A percentile compares a stretch with the other conserved stretches of the same genome.
Evolutionary conservation across 2,113 vertebrate genomes (phyloP).

Genomic region (Gasterosteus nipponicus): DNA sequence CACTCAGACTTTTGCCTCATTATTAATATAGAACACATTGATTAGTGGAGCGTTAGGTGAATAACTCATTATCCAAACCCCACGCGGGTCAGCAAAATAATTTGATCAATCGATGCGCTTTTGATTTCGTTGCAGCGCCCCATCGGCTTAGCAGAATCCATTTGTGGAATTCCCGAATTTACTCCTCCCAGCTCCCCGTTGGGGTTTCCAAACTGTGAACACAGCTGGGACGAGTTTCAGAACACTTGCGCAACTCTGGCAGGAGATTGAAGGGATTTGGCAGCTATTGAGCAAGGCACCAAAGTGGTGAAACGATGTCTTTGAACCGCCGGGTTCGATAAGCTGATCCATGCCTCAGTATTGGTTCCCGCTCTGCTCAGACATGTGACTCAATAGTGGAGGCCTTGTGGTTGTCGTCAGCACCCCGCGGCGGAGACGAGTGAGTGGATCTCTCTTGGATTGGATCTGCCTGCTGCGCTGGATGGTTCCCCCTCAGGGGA

Average conservation of each 20-base stretch:
- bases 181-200: background rate
- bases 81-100: background rate
- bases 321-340: background rate
- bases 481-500: constrained; percentile 46
- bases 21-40: background rate
- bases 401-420: background rate
- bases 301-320: background rate
- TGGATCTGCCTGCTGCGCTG: constrained; percentile 38
- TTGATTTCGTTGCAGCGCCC: background rate
- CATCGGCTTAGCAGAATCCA: background rate
- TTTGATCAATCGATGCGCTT: background rate
- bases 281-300: background rate
- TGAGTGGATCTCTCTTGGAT: constrained; percentile 21
- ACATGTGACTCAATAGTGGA: background rate
- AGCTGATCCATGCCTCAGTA: background rate
- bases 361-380: background rate
- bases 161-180: background rate
- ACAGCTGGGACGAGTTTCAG: constrained; percentile 24
- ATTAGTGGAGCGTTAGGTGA: background rate
- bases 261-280: background rate
- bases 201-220: background rate
- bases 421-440: constrained; percentile 12
- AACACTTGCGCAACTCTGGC: background rate
- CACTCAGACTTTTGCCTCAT: background rate
- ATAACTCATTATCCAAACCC: background rate